phyloP scores from a whole-genome alignment of 2,113 vertebrate genomes.

The Cinclus cinclus region DNA sequence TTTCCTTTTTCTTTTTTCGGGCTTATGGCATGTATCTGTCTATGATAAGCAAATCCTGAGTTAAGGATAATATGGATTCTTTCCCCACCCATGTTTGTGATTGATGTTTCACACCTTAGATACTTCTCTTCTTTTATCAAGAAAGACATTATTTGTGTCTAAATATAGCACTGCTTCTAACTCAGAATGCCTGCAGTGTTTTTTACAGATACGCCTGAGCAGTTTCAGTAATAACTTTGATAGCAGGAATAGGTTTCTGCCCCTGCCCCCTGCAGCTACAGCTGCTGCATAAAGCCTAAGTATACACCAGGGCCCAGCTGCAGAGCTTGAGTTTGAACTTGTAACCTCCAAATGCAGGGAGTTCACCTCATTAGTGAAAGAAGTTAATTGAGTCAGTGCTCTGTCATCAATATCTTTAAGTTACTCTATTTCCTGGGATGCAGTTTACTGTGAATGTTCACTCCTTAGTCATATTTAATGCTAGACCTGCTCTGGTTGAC shows the following conservation, averaged over 20 bases:
- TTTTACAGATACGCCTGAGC: constrained; percentile 62
- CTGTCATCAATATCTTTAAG: constrained; percentile 69
- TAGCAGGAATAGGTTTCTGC: constrained; percentile 66
- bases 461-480: constrained; percentile 52
- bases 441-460: constrained; percentile 41
- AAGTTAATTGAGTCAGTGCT: constrained; percentile 71
- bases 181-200: constrained; percentile 59
- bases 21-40: background rate
- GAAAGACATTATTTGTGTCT: constrained; percentile 52
- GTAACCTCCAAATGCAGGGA: constrained; percentile 62
- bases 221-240: constrained; percentile 68
- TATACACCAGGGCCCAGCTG: constrained; percentile 67
- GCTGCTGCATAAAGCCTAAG: constrained; percentile 67
- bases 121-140: constrained; percentile 19
- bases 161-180: constrained; percentile 63
- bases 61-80: background rate
- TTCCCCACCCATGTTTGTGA: background rate
- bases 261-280: constrained; percentile 56
- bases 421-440: constrained; percentile 54
- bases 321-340: constrained; percentile 67
- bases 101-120: constrained; percentile 19
- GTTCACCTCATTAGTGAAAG: constrained; percentile 72
- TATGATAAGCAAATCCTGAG: constrained; percentile 18
- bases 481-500: background rate
- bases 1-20: rapidly evolving